Evolutionary conservation across 2,113 vertebrate species (phyloP).

Genomic region (Cephalopholis sonnerati): DNA sequence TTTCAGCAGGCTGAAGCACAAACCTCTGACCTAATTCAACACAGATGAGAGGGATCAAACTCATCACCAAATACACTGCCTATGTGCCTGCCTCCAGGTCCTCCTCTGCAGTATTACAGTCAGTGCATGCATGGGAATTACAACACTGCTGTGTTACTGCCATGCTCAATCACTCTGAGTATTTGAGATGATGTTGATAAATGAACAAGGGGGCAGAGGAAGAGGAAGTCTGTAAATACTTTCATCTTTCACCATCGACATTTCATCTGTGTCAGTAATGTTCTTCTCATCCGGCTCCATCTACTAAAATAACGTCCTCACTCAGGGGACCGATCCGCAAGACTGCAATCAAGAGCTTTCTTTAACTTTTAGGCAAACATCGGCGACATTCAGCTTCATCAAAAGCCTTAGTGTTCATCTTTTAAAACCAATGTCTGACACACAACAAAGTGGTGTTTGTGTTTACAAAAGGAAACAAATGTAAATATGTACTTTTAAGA

Average conservation of each 20-base stretch:
- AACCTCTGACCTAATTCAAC: constrained; percentile 13
- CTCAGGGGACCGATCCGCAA: not conserved
- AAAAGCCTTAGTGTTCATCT: too few species aligned
- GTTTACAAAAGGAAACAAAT: too few species aligned
- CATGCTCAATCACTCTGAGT: too few species aligned
- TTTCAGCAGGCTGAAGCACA: not conserved
- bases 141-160: not conserved
- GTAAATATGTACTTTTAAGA: too few species aligned
- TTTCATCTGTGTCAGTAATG: not conserved
- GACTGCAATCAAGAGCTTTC: too few species aligned
- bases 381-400: too few species aligned
- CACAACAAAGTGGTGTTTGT: too few species aligned
- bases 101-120: not conserved
- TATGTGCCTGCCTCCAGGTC: not conserved
- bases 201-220: not conserved
- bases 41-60: constrained; percentile 14
- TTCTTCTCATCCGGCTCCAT: too few species aligned
- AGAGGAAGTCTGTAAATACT: not conserved
- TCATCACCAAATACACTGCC: not conserved
- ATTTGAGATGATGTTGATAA: not conserved
- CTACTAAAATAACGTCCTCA: not conserved
- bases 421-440: too few species aligned
- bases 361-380: too few species aligned
- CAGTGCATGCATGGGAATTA: not conserved
- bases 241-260: not conserved